Evolutionary conservation across 2,888 invertebrate genomes (phyloP).

Genomic region (Allacma fusca): DNA sequence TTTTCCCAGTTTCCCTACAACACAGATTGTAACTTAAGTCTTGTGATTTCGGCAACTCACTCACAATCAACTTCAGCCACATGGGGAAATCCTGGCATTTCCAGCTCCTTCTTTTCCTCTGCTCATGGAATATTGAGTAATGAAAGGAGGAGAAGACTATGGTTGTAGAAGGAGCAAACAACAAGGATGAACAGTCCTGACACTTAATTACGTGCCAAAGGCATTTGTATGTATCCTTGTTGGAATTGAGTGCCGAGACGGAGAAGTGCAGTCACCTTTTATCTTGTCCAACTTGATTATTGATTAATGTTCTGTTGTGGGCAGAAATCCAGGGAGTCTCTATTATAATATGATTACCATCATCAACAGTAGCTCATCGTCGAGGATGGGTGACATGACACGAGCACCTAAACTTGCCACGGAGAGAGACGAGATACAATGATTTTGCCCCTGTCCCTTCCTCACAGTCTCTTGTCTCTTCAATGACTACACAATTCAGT

Average conservation of each 20-base stretch:
- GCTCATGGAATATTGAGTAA: slow-evolving; percentile 6
- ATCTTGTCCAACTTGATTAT: slow-evolving; percentile 32
- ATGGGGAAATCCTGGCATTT: not conserved
- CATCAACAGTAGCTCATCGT: slow-evolving; percentile 30
- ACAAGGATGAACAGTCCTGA: too few species aligned
- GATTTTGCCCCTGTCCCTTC: too few species aligned
- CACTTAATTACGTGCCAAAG: too few species aligned
- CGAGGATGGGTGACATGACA: slow-evolving; percentile 1
- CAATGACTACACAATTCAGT: too few species aligned
- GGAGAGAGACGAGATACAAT: too few species aligned
- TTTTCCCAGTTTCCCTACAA: not conserved
- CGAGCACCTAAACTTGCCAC: slow-evolving; percentile 4
- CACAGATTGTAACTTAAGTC: slow-evolving; percentile 4
- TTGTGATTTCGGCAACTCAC: slow-evolving; percentile 1
- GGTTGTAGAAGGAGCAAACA: not conserved
- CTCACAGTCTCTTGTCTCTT: too few species aligned
- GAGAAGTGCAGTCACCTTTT: slow-evolving; percentile 23
- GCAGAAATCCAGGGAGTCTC: slow-evolving; percentile 33
- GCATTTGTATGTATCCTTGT: too few species aligned
- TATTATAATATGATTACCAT: slow-evolving; percentile 32
- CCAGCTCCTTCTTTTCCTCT: not conserved
- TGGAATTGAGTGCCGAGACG: too few species aligned
- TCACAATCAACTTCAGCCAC: not conserved
- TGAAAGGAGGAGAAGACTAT: not conserved
- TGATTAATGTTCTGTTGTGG: slow-evolving; percentile 33